These are phyloP conservation scores for Spea bombifrons DNA, from an alignment of 2,113 vertebrate genomes.

Conservation along the genomic window DNA sequence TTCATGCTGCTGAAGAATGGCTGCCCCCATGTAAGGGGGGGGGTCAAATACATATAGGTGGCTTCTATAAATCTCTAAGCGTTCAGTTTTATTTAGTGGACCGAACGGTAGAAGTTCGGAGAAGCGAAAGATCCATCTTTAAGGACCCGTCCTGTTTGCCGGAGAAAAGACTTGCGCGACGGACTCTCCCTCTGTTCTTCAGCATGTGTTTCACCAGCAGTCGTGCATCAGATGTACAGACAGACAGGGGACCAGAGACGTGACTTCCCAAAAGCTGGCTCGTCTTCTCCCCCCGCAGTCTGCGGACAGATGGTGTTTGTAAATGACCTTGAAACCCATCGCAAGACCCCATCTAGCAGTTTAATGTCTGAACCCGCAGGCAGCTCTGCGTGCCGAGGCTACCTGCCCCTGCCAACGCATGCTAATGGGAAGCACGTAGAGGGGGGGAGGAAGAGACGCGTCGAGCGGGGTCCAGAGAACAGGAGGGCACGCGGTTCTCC, in stretches of 20 bases:
- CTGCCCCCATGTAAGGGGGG: no score
- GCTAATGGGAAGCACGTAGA: background rate
- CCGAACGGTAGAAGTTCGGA: no score
- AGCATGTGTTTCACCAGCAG: slow-evolving; percentile 4
- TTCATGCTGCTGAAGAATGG: no score
- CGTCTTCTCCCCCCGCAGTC: background rate
- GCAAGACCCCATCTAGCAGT: slow-evolving; percentile 1
- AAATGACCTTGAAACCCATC: slow-evolving; percentile 17
- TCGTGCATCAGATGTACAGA: background rate
- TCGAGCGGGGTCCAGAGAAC: background rate
- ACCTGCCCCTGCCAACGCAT: slow-evolving; percentile 5
- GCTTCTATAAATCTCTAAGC: no score
- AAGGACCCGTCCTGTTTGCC: background rate
- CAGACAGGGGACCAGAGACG: slow-evolving; percentile 2
- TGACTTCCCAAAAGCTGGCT: background rate
- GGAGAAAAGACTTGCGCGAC: background rate
- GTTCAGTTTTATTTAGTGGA: no score
- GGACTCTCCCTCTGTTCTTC: background rate
- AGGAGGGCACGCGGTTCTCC: background rate
- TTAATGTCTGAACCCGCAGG: background rate
- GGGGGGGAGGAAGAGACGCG: background rate
- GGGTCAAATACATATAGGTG: no score
- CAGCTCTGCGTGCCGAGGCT: background rate
- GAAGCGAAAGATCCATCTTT: no score
- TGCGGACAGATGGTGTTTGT: slow-evolving; percentile 25